These are phyloP conservation scores for Sus cebifrons DNA, from an alignment of 2,797 vertebrate genomes.

Conservation along the genomic window DNA sequence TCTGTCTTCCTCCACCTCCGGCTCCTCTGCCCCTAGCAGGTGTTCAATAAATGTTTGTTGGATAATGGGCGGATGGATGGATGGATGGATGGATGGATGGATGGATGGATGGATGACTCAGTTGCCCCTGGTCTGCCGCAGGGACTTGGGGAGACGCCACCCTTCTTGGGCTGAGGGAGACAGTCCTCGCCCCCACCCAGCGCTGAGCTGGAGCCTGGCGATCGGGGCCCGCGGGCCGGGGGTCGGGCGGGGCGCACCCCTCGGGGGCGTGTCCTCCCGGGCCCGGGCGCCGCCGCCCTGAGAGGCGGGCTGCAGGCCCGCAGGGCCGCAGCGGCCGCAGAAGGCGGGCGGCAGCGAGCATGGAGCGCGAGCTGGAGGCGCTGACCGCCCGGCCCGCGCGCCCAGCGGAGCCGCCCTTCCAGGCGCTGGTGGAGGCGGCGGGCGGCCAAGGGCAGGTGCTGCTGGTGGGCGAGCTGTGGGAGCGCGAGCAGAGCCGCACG, in stretches of 20 bases:
- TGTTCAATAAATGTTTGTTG: not conserved
- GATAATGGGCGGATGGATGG: not conserved
- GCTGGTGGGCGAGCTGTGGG: slow-evolving; percentile 87
- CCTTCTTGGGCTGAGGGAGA: not conserved
- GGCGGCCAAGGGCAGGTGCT: slow-evolving; percentile 85
- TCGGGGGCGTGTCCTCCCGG: slow-evolving; percentile 53
- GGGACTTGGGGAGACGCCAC: not conserved
- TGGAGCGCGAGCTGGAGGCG: slow-evolving; percentile 84
- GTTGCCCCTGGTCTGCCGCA: not conserved
- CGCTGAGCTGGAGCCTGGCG: not conserved
- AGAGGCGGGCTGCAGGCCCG: not conserved
- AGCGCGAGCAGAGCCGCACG: slow-evolving; percentile 83
- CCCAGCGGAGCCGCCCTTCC: slow-evolving; percentile 80
- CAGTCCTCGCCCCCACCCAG: not conserved
- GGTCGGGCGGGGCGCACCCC: slow-evolving; percentile 14
- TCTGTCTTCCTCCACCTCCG: not conserved
- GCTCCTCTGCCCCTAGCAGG: not conserved
- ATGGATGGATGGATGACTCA: not conserved
- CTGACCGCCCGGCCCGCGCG: slow-evolving; percentile 78
- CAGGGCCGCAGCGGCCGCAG: slow-evolving; percentile 1
- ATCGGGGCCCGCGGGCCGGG: not conserved
- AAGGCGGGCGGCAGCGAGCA: slow-evolving; percentile 35
- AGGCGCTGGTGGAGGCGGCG: slow-evolving; percentile 87
- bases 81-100: not conserved
- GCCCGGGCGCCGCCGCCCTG: not conserved